These are phyloP conservation scores for Scaptodrosophila latifasciaeformis DNA, from an alignment of 2,888 invertebrate genomes.

Conservation along the genomic window DNA sequence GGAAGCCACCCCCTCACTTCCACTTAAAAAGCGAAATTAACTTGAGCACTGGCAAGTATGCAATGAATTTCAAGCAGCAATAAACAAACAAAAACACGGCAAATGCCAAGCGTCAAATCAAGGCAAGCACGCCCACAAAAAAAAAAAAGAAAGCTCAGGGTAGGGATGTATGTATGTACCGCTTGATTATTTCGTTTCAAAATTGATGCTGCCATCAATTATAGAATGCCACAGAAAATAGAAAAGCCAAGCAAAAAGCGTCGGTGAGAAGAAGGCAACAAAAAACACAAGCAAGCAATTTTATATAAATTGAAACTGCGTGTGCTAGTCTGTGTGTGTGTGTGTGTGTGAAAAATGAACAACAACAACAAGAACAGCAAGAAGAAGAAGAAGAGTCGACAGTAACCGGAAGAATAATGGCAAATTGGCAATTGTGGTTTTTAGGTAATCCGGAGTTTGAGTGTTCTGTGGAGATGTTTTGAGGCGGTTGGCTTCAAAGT, in stretches of 20 bases:
- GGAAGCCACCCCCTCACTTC: slow-evolving; percentile 19
- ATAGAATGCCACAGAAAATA: slow-evolving; percentile 32
- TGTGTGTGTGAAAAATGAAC: slow-evolving; percentile 14
- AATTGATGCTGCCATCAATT: slow-evolving; percentile 66
- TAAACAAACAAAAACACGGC: slow-evolving; percentile 27
- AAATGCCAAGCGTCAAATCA: slow-evolving; percentile 12
- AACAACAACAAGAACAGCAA: slow-evolving; percentile 4
- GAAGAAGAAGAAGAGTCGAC: no score
- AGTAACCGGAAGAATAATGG: slow-evolving; percentile 37
- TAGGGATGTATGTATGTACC: slow-evolving; percentile 2
- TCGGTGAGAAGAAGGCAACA: slow-evolving; percentile 14
- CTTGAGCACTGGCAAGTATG: slow-evolving; percentile 49
- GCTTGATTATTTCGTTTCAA: slow-evolving; percentile 62
- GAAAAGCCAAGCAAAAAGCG: no score
- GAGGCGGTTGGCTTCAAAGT: slow-evolving; percentile 43
- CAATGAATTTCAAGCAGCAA: slow-evolving; percentile 20
- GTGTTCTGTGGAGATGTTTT: no score
- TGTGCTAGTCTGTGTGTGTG: no score
- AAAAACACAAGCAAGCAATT: slow-evolving; percentile 8
- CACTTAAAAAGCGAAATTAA: slow-evolving; percentile 63
- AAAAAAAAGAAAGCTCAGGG: not conserved
- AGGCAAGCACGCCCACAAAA: not conserved
- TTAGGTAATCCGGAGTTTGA: no score
- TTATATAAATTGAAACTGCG: not conserved
- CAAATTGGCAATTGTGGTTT: slow-evolving; percentile 35